phyloP scores from a whole-genome alignment of 2,797 vertebrate species.

The Sorex maritimensis region DNA sequence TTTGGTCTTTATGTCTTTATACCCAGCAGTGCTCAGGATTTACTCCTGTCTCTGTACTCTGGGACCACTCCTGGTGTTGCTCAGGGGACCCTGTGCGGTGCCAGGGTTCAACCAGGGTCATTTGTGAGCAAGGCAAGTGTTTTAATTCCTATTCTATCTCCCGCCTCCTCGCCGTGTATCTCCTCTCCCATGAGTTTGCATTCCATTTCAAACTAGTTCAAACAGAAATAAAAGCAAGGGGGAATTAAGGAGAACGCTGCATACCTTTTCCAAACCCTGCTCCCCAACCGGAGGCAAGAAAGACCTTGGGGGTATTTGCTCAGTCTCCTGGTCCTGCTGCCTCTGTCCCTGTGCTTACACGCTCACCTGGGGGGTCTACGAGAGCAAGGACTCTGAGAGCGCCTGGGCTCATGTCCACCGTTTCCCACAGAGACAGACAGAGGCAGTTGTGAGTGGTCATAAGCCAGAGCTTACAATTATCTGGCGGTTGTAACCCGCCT shows the following conservation, averaged over 20 bases:
- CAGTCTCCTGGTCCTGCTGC: not conserved
- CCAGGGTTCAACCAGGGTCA: too few relatives aligned
- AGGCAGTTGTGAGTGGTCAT: slow-evolving; percentile 63
- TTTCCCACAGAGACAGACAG: slow-evolving; percentile 71
- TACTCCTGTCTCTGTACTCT: too few relatives aligned
- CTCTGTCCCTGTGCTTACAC: not conserved
- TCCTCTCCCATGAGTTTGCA: not conserved
- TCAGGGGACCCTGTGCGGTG: too few relatives aligned
- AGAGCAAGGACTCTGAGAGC: slow-evolving; percentile 1
- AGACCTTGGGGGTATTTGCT: not conserved
- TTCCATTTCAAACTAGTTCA: slow-evolving; percentile 47
- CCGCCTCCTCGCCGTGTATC: not conserved
- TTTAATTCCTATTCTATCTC: too few relatives aligned
- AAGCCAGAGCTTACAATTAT: slow-evolving; percentile 82
- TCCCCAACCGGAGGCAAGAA: slow-evolving; percentile 36
- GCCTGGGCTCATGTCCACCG: slow-evolving; percentile 8
- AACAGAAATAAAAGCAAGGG: slow-evolving; percentile 60
- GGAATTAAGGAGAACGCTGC: not conserved
- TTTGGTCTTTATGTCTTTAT: too few relatives aligned
- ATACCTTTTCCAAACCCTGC: not conserved
- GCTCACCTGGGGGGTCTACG: not conserved
- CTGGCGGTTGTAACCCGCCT: slow-evolving; percentile 75
- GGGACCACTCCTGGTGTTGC: too few relatives aligned
- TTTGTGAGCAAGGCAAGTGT: too few relatives aligned
- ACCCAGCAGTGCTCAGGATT: too few relatives aligned